phyloP scores from a whole-genome alignment of 2,888 invertebrate species.

The Chaitophorus viminalis region DNA sequence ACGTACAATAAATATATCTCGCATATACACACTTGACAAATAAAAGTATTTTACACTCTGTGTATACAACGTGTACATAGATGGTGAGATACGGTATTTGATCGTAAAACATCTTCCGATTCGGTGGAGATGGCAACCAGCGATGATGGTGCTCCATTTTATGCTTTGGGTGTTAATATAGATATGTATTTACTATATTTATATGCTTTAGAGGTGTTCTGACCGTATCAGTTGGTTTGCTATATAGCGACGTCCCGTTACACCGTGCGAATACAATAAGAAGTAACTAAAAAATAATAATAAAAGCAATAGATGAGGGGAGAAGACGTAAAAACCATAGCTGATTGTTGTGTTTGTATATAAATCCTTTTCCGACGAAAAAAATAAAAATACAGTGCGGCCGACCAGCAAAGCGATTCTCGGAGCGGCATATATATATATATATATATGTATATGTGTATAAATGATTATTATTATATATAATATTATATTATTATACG shows the following conservation, averaged over 20 bases:
- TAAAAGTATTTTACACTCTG: neutral
- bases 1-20: neutral
- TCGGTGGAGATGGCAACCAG: neutral
- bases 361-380: constrained; percentile 52
- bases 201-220: neutral
- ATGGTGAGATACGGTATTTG: neutral
- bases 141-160: constrained; percentile 8
- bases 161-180: neutral
- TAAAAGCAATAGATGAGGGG: neutral
- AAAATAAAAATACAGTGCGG: neutral
- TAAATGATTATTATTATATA: constrained; percentile 14
- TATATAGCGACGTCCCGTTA: constrained; percentile 40
- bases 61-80: neutral
- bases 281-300: neutral
- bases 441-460: too few relatives aligned
- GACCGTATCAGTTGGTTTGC: neutral
- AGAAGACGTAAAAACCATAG: constrained; percentile 12
- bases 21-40: neutral
- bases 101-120: constrained; percentile 26
- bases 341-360: constrained; percentile 41
- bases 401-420: constrained; percentile 7
- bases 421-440: neutral
- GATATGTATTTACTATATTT: neutral
- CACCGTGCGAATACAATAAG: constrained; percentile 44
- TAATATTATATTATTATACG: neutral